These are phyloP conservation scores for Hozukius guyotensis DNA, from an alignment of 2,797 vertebrate genomes.

Conservation along the genomic window DNA sequence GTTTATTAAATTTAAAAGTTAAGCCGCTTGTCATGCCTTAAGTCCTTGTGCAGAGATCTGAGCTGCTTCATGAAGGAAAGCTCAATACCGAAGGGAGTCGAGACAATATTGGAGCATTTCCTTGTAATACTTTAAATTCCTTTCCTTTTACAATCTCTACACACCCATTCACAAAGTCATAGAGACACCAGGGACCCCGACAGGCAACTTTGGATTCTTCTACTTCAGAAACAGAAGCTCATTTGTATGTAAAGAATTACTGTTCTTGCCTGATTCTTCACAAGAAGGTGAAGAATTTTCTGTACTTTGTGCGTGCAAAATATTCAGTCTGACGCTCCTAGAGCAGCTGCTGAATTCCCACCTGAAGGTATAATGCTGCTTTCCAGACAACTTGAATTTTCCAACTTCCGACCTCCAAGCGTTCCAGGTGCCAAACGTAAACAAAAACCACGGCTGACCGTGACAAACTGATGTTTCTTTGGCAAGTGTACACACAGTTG, in stretches of 20 bases:
- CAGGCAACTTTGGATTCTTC: neutral
- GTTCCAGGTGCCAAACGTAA: neutral
- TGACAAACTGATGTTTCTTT: neutral
- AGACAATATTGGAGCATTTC: neutral
- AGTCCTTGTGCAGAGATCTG: constrained; percentile 16
- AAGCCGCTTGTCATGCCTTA: constrained; percentile 36
- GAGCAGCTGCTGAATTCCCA: neutral
- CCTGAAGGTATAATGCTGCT: neutral
- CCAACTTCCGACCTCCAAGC: neutral
- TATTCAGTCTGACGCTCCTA: neutral
- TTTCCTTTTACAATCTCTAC: neutral
- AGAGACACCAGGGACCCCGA: neutral
- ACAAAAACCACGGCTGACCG: neutral
- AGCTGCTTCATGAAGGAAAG: neutral
- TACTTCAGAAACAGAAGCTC: neutral
- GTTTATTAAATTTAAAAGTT: constrained; percentile 43
- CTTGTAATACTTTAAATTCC: neutral
- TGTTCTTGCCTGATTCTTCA: neutral
- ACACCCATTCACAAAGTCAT: neutral
- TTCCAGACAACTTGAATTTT: neutral
- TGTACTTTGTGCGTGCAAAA: neutral
- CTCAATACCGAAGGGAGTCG: neutral
- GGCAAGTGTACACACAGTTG: neutral
- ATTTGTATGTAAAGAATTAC: neutral
- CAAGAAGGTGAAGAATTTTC: neutral